phyloP scores from a whole-genome alignment of 1,140 invertebrate species.

The Sitobion miscanthi region DNA sequence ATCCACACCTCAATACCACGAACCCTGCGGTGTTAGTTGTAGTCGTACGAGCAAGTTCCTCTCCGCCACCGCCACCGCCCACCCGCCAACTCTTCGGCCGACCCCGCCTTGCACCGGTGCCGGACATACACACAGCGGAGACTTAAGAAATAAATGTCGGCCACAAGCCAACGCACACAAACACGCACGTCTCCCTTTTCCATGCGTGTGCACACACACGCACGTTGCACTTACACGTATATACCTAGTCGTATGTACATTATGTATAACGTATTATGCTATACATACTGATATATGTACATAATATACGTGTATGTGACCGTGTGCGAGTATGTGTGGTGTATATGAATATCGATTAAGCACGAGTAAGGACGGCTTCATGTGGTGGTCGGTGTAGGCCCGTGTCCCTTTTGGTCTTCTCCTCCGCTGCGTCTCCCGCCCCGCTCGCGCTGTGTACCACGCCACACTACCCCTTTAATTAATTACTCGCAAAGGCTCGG shows the following conservation, averaged over 20 bases:
- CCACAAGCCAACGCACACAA: slow-evolving; percentile 50
- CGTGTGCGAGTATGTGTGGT: neutral
- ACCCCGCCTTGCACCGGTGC: neutral
- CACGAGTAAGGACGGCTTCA: neutral
- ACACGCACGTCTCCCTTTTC: slow-evolving; percentile 33
- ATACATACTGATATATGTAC: neutral
- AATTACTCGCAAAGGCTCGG: slow-evolving; percentile 44
- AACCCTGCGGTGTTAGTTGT: neutral
- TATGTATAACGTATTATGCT: neutral
- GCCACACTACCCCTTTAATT: slow-evolving; percentile 45
- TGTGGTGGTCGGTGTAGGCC: slow-evolving; percentile 11
- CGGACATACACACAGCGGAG: slow-evolving; percentile 1
- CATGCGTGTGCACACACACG: neutral
- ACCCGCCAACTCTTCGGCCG: neutral
- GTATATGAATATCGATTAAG: slow-evolving; percentile 49
- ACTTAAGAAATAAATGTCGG: slow-evolving; percentile 54
- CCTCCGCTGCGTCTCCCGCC: neutral
- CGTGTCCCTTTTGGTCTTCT: slow-evolving; percentile 47
- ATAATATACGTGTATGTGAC: neutral
- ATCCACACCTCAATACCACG: neutral
- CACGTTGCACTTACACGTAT: no score
- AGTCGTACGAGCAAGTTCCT: neutral
- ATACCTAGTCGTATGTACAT: neutral
- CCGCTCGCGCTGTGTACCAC: neutral
- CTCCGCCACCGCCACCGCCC: neutral